phyloP scores from a whole-genome alignment of 2,888 invertebrate species.

The Stictocephala bisonia region DNA sequence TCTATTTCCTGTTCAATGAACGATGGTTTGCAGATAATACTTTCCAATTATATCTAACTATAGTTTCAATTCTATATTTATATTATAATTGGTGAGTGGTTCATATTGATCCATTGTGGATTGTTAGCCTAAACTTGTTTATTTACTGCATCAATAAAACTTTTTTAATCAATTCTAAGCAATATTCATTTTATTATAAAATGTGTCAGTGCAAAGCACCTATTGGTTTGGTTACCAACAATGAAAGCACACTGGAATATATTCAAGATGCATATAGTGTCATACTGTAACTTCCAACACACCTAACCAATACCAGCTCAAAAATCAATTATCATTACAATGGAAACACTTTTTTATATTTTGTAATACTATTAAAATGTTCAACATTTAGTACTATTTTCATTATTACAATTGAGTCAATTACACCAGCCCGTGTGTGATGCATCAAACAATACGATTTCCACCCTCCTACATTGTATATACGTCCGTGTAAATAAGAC shows the following conservation, averaged over 20 bases:
- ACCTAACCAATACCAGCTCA: conserved; percentile 29
- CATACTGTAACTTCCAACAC: too few species aligned
- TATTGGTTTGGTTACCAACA: too few species aligned
- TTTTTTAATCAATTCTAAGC: conserved; percentile 31
- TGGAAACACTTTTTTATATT: conserved; percentile 12
- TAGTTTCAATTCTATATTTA: too few species aligned
- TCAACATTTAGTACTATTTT: conserved; percentile 40
- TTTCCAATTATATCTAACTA: too few species aligned
- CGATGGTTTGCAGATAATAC: too few species aligned
- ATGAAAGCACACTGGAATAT: too few species aligned
- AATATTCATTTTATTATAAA: too few species aligned
- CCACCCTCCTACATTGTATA: conserved; percentile 56
- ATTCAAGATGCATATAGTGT: too few species aligned
- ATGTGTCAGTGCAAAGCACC: too few species aligned
- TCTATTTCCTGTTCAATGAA: too few species aligned
- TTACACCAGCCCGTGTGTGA: conserved; percentile 27
- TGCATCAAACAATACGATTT: conserved; percentile 48
- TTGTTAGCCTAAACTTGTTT: conserved; percentile 38
- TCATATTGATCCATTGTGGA: conserved; percentile 27
- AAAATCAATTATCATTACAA: neutral
- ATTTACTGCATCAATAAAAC: conserved; percentile 35
- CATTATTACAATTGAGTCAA: conserved; percentile 52
- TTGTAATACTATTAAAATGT: conserved; percentile 20
- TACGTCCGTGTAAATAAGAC: conserved; percentile 57
- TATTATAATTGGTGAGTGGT: conserved; percentile 30